Evolutionary conservation across 37 sponge, comb jelly and placozoan species (phyloP), one percentile per base, ranked within the genome.

Genomic region (Ephydatia muelleri): DNA sequence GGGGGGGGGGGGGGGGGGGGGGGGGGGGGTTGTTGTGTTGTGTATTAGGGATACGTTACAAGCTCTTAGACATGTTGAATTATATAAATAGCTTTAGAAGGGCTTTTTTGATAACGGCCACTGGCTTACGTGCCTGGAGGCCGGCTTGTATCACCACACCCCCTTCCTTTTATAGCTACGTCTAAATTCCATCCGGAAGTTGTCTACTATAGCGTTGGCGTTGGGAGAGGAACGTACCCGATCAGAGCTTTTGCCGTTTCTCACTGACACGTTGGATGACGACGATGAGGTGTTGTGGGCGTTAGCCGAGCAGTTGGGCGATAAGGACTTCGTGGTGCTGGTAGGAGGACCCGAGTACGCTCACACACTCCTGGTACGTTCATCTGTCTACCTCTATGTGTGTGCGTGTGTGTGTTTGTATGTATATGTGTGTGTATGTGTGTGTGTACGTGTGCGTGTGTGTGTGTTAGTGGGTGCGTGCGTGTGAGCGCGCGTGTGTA

Each of bases 231-330:
- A 98, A 79, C 67, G 98, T 14, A 98, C 98, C 22, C 84, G 98
- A 25, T 81, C 76, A 40, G 98, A 98, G 83, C 90, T 98, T 11
- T 84, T 98, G 4, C 98, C 98, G n/a, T 98, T 96, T 81, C 81
- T 98, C 37, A 98, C 81, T 93, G 96, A 95, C 74, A 94, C 98
- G 19, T 81, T 98, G 27, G 96, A 98, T 83, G 98, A 98, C 66
- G 98, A 98, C 38, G 98, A 98, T 85, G 98, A 98, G 79, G 98
- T 98, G 28, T 75, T 98, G 86, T 96, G 94, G 93, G 98, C 98
- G 14, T 75, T 98, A 33, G 98, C 98, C 0, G 98, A 96, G 67
- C 98, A 98, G 91, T 80, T 97, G 16, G 97, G 97, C 33, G 85
- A 90, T 37, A 81, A 84, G 5, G 89, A 94, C 78, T 97, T 97